phyloP scores from a whole-genome alignment of 2,797 vertebrate genomes.

The Apodemus agrarius region DNA sequence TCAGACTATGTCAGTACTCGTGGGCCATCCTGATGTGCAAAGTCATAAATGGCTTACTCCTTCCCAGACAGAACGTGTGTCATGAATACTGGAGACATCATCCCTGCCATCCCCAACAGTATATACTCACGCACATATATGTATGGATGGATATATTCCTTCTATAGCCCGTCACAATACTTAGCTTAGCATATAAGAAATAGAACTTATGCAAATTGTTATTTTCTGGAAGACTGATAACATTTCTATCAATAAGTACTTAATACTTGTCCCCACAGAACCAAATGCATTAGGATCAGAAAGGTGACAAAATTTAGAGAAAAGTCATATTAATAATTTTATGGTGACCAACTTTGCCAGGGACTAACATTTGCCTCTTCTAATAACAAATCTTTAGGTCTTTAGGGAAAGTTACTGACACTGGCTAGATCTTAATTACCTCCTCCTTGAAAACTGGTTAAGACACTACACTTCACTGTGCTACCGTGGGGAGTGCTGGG shows the following conservation, averaged over 20 bases:
- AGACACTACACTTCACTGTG: background rate
- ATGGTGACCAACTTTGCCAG: rapidly evolving
- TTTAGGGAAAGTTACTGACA: background rate
- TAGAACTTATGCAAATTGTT: background rate
- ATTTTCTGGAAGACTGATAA: background rate
- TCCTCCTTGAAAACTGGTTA: background rate
- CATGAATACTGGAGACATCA: background rate
- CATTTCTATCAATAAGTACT: background rate
- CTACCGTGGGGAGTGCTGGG: background rate
- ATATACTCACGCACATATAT: background rate
- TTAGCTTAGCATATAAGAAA: background rate
- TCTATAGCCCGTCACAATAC: background rate
- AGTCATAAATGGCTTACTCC: background rate
- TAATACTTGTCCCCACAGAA: background rate
- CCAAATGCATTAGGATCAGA: background rate
- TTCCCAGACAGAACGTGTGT: background rate
- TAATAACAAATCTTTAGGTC: background rate
- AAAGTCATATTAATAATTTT: background rate
- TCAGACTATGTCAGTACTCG: background rate
- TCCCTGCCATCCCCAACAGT: background rate
- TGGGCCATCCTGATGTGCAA: background rate
- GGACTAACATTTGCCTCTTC: background rate
- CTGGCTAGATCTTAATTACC: background rate
- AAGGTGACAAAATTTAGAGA: background rate
- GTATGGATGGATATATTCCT: background rate